Evolutionary conservation across 23 tunicate species (phyloP).

Genomic region (Diplosoma virens): DNA sequence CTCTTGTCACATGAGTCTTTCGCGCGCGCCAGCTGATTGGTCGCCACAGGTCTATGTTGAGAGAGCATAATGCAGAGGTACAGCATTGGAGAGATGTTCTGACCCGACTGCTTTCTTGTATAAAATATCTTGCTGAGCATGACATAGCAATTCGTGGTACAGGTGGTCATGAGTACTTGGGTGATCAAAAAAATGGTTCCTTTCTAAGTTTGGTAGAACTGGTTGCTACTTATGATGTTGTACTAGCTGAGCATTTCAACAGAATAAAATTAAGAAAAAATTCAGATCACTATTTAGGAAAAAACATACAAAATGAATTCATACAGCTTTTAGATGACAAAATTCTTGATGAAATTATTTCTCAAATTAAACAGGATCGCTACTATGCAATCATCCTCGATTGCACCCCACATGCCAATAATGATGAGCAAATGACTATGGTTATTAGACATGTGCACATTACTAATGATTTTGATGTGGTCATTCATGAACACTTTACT

Average conservation of each 20-base stretch:
- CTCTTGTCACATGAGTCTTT: no score
- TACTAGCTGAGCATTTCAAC: not conserved
- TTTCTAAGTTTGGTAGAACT: not conserved
- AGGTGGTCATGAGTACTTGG: not conserved
- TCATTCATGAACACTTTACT: not conserved
- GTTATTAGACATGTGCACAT: not conserved
- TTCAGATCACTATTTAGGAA: not conserved
- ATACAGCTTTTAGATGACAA: not conserved
- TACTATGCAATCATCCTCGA: conserved; percentile 1
- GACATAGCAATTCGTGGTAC: not conserved
- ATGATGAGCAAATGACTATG: conserved; percentile 1
- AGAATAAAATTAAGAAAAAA: not conserved
- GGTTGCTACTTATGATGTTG: not conserved
- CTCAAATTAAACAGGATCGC: no score
- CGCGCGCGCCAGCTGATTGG: no score
- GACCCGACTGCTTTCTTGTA: no score
- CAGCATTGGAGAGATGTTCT: not conserved
- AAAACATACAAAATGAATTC: conserved; percentile 1
- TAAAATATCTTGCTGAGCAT: not conserved
- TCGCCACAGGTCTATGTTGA: no score
- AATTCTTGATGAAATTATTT: not conserved
- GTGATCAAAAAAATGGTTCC: not conserved
- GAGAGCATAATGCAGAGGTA: no score
- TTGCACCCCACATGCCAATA: not conserved
- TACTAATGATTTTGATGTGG: not conserved